phyloP scores from a whole-genome alignment of 2,797 vertebrate genomes.

The Onychomys leucogaster region DNA sequence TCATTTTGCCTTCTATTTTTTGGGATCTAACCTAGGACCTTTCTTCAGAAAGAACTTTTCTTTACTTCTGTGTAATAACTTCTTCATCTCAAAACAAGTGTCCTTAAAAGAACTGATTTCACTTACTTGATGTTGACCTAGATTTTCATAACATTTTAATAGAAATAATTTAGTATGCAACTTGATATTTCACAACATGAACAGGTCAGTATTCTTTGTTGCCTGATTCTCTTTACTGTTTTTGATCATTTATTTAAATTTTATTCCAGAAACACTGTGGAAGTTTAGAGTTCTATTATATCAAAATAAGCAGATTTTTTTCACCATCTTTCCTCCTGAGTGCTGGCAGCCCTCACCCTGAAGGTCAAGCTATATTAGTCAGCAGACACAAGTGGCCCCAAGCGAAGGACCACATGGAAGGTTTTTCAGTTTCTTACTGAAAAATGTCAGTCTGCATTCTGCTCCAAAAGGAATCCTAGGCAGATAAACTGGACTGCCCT shows the following conservation, averaged over 20 bases:
- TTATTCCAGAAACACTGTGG: background rate
- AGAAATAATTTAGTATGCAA: background rate
- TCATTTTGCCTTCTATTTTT: background rate
- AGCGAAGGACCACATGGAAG: background rate
- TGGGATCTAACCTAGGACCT: no score
- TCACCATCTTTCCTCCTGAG: background rate
- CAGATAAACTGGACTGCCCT: background rate
- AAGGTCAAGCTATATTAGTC: background rate
- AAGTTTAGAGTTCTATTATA: background rate
- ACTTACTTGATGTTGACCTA: background rate
- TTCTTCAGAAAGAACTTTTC: background rate
- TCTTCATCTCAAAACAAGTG: background rate
- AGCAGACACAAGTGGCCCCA: background rate
- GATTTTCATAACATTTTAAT: background rate
- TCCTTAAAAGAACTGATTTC: background rate
- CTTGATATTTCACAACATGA: background rate
- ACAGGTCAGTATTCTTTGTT: background rate
- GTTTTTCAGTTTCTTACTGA: background rate
- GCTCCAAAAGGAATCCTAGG: background rate
- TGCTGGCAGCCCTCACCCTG: background rate
- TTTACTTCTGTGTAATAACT: background rate
- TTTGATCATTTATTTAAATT: background rate
- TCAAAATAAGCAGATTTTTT: background rate
- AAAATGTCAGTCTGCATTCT: background rate
- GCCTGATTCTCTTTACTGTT: background rate